phyloP scores from a whole-genome alignment of 2,888 invertebrate genomes.

The Drosophila maculinotata region DNA sequence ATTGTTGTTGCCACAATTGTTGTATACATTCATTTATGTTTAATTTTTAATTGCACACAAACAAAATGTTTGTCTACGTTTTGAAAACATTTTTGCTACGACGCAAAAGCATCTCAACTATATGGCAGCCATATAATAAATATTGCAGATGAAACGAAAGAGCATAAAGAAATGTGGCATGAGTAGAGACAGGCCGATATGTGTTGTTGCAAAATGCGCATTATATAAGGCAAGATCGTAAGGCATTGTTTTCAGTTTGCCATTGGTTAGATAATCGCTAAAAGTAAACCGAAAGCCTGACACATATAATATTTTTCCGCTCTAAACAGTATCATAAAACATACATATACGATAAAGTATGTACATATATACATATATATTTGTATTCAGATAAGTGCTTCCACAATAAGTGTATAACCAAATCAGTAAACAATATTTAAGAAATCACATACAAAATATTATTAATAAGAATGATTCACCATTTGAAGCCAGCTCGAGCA shows the following conservation, averaged over 20 bases:
- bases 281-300: slow-evolving; percentile 7
- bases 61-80: slow-evolving; percentile 60
- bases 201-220: slow-evolving; percentile 3
- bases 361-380: slow-evolving; percentile 13
- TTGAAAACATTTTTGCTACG: slow-evolving; percentile 59
- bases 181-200: not conserved
- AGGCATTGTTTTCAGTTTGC: slow-evolving; percentile 33
- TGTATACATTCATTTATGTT: slow-evolving; percentile 49
- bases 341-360: slow-evolving; percentile 1
- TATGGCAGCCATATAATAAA: slow-evolving; percentile 53
- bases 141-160: slow-evolving; percentile 33
- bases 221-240: slow-evolving; percentile 35
- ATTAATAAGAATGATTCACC: slow-evolving; percentile 4
- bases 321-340: slow-evolving; percentile 16
- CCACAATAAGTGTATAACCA: slow-evolving; percentile 18
- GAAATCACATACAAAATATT: not conserved
- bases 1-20: slow-evolving; percentile 45
- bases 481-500: too few relatives aligned
- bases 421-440: slow-evolving; percentile 18
- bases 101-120: slow-evolving; percentile 60
- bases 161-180: slow-evolving; percentile 6
- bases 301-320: slow-evolving; percentile 36
- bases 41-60: slow-evolving; percentile 59
- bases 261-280: slow-evolving; percentile 44
- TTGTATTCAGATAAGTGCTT: slow-evolving; percentile 17